Base-by-base conservation (phyloP, 2,888 invertebrate species). In the Drosophila formosana region DNA sequence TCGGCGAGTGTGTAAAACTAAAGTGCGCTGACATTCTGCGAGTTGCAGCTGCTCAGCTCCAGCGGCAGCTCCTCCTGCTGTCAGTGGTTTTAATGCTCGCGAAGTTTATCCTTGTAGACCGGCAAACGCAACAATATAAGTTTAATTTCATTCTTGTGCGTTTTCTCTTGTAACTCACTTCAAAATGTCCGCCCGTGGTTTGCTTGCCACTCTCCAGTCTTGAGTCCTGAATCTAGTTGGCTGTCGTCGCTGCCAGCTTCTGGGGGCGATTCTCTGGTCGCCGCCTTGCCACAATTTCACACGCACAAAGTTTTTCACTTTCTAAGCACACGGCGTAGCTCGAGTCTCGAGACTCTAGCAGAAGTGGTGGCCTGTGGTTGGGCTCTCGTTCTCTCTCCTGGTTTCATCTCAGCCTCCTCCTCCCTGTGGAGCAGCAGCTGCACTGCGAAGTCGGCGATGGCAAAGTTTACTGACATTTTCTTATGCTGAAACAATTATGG, bases 1-100 rank as follows among this genome's bases (percentile, higher is more conserved):
- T 83, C 83, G 82, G 69, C 82, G 77, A 85, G 88, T 88, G 82
- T 85, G 82, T 83, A 79, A 85, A 85, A 83, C 80, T 82, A 71
- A 71, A 77, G 77, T 72, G 57, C 71, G 88, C 85, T 87, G 82
- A 87, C 82, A 84, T 82, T 82, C 84, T 67, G 77, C 79, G 56
- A 76, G 64, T 37, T 37, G 30, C 71, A 65, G 61, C 79, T 66
- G 76, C 39, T 34, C 58, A 72, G 8, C 25, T 34, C 13, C 37
- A 3, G 11, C 26, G 30, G 23, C 32, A 5, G 32, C 53, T 70
- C 51, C n/a, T n/a, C 66, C 75, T 78, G 72, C 74, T 84, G 88
- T 78, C 82, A 81, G 74, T 76, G 82, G 74, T 73, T 82, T 82
- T 87, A 87, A 84, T 88, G 82, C 74, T 69, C 72, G 63, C 72